These are phyloP conservation scores for Taenioides sp. DNA, from an alignment of 2,797 vertebrate species.

Conservation along the genomic window DNA sequence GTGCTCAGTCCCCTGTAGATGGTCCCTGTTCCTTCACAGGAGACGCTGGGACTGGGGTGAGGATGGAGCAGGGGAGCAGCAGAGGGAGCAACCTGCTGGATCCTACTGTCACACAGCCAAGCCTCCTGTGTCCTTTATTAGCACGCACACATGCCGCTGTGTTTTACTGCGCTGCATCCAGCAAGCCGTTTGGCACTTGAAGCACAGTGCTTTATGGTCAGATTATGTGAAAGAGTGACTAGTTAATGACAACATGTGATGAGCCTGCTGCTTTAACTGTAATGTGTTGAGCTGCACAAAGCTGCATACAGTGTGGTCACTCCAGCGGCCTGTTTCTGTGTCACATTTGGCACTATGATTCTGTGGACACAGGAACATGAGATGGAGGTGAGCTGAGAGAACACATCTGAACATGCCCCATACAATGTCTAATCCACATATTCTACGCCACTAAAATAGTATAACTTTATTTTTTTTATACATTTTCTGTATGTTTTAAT, in stretches of 20 bases:
- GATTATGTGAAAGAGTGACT: slow-evolving; percentile 62
- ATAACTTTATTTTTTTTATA: slow-evolving; percentile 75
- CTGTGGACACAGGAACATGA: slow-evolving; percentile 37
- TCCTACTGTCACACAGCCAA: slow-evolving; percentile 44
- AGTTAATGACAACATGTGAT: slow-evolving; percentile 55
- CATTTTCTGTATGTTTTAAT: slow-evolving; percentile 75
- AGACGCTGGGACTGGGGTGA: slow-evolving; percentile 65
- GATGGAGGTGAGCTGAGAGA: slow-evolving; percentile 45
- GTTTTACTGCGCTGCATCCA: slow-evolving; percentile 53
- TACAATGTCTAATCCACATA: slow-evolving; percentile 77
- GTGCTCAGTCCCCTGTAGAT: slow-evolving; percentile 58
- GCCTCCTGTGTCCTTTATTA: slow-evolving; percentile 71
- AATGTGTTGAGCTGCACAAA: slow-evolving; percentile 15
- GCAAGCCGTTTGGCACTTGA: slow-evolving; percentile 57
- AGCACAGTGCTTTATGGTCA: slow-evolving; percentile 67
- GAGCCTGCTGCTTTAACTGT: slow-evolving; percentile 22
- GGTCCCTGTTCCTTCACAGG: slow-evolving; percentile 68
- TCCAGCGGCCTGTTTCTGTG: slow-evolving; percentile 26
- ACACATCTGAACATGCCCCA: slow-evolving; percentile 75
- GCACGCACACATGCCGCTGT: slow-evolving; percentile 64
- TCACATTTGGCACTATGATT: slow-evolving; percentile 57
- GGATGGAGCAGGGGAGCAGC: slow-evolving; percentile 52
- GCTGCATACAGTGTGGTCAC: slow-evolving; percentile 22
- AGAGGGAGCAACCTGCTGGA: slow-evolving; percentile 54
- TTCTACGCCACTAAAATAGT: slow-evolving; percentile 84